Conservation (phyloP, 2,888 invertebrate genomes). For the Altica lythri region DNA sequence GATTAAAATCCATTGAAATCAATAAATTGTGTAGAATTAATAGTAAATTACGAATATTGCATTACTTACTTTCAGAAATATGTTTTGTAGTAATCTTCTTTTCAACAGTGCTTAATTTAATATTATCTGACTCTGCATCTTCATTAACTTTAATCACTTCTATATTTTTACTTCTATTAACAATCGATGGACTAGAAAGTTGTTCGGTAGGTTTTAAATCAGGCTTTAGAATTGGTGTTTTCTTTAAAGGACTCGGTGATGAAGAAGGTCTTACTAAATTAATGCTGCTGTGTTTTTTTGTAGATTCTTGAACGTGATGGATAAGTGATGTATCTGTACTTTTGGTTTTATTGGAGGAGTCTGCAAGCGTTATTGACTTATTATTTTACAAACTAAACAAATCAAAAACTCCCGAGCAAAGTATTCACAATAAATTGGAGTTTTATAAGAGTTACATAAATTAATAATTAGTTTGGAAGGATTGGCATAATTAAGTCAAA, state of each 20-base stretch:
- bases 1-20: too few species aligned
- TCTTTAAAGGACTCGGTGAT: conserved; percentile 7
- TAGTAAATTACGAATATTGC: background rate
- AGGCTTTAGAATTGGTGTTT: conserved; percentile 39
- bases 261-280: conserved; percentile 3
- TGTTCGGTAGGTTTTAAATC: conserved; percentile 44
- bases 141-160: conserved; percentile 33
- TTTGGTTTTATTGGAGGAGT: conserved; percentile 18
- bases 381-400: too few species aligned
- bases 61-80: conserved; percentile 6
- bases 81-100: conserved; percentile 26
- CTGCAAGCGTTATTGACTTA: too few species aligned
- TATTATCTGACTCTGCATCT: conserved; percentile 25
- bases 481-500: too few species aligned
- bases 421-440: too few species aligned
- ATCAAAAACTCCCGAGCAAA: too few species aligned
- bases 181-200: conserved; percentile 52
- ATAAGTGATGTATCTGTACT: background rate
- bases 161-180: conserved; percentile 36
- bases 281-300: conserved; percentile 13
- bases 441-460: too few species aligned
- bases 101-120: conserved; percentile 38
- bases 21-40: too few species aligned
- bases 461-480: too few species aligned
- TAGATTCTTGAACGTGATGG: background rate